A percentile compares a stretch with the other conserved stretches of the same genome.
Evolutionary conservation across 2,888 invertebrate genomes (phyloP).

Genomic region (Chrysotoxum bicinctum): DNA sequence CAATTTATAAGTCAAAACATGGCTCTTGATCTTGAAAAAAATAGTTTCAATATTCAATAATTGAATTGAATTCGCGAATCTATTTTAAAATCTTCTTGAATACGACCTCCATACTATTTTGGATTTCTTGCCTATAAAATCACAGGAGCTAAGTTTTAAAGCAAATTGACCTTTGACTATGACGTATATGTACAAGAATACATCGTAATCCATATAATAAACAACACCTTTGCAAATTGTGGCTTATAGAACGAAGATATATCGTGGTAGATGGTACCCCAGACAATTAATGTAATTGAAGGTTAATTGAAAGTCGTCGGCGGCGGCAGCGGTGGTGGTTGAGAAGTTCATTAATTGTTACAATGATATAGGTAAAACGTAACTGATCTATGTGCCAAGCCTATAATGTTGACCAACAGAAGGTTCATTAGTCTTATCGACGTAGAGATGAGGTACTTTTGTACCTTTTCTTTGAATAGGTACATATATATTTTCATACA

Average conservation of each 20-base stretch:
- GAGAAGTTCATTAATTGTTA: slow-evolving; percentile 60
- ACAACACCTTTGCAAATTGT: slow-evolving; percentile 21
- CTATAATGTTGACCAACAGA: slow-evolving; percentile 34
- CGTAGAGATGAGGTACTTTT: neutral
- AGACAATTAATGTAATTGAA: slow-evolving; percentile 66
- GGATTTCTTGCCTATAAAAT: too few relatives aligned
- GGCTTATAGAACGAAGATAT: neutral
- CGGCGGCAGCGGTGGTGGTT: slow-evolving; percentile 27
- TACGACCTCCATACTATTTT: too few relatives aligned
- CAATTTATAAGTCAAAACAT: too few relatives aligned
- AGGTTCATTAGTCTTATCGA: slow-evolving; percentile 43
- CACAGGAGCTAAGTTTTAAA: too few relatives aligned
- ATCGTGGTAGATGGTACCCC: slow-evolving; percentile 22
- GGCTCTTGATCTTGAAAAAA: too few relatives aligned
- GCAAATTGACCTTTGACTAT: neutral
- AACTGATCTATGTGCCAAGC: slow-evolving; percentile 23
- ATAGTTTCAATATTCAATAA: too few relatives aligned
- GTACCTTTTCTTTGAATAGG: neutral
- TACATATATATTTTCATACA: too few relatives aligned
- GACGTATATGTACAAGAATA: neutral
- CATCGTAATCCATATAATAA: slow-evolving; percentile 6
- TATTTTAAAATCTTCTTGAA: neutral
- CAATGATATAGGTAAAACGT: slow-evolving; percentile 34
- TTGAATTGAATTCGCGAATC: too few relatives aligned
- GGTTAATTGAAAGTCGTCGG: slow-evolving; percentile 68